Evolutionary conservation across 2,888 invertebrate species (phyloP), one percentile per base, ranked within the genome.

Genomic region (Osmoderma eremita): DNA sequence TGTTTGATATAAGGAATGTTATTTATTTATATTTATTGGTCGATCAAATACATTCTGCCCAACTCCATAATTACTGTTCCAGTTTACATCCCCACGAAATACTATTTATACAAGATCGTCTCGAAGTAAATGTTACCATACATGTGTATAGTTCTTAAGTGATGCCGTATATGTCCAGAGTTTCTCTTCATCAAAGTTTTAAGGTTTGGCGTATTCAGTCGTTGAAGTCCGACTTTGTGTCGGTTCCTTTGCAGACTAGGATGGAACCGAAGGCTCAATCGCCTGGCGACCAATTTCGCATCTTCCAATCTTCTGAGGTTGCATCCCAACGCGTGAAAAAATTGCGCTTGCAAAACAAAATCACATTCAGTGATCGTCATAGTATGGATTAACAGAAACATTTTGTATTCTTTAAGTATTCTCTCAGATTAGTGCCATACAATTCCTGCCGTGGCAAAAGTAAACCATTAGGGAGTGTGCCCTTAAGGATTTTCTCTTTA

Each of bases 351-450:
- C 65, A 84, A 77, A 63, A 82, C 79, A 74, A 79, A 80, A 72
- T 81, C 81, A 70, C 76, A 77, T 69, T 83, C 80, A 54, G 81
- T 80, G 71, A 84, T 78, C 30, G 82, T 83, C 78, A 84, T 79
- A 63, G 83, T 84, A 75, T 84, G 83, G 67, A 84, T 78, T 72
- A 84, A 73, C 68, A 82, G 72, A 73, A 77, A 80, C 73, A 80
- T 74, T 42, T 74, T 75, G 69, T 58, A 15, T 42, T 20, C 10
- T 36, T 42, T 6, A 12, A 22, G 3, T 22, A 18, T 3, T n/a
- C 22, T 64, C 63, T 78, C 79, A 79, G 65, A 79, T 78, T 13
- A 77, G 75, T 10, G 80, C 80, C 49, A 76, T 75, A 50, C 78
- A 79, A 67, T 78, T 79, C 69, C 81, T 78, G 58, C 81, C 79